Base-by-base conservation (phyloP, 2,888 invertebrate species). In the Ecdyonurus torrentis region DNA sequence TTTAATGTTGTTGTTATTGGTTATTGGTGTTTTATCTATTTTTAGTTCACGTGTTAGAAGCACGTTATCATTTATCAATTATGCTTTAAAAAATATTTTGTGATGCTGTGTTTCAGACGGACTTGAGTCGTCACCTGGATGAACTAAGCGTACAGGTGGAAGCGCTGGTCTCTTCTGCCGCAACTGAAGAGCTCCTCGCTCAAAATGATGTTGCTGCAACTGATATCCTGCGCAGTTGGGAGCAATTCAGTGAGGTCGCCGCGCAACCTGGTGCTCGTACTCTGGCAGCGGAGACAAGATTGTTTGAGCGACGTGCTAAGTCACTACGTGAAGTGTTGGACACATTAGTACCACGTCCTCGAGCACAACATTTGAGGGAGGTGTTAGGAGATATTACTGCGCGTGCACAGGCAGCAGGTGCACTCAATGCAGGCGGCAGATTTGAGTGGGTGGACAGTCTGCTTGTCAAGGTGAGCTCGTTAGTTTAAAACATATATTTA, bases 361-460 rank as follows among this genome's bases (percentile, higher is more conserved):
- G 2, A 18, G 63, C 59, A 2, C 58, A 37, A 37, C 55, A 55
- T 5, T 15, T 61, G 2, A 23, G 50, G 50, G 61, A 61, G 37
- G 52, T 22, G 52, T 22, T 61, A 18, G 18, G 22, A 20, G 22
- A 50, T 22, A 22, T 50, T 2, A 2, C n/a, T 15, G 23, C 20
- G 2, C 7, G 19, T 2, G 52, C 61, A 15, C 19, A 61, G n/a
- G 52, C n/a, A 7, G 55, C 55, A 25, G 37, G 55, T 5, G 55
- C 55, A 7, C 75, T 89, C 1, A 89, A 86, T 69, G 85, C 85
- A 0, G 90, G 90, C n/a, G 94, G 94, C 2, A 89, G 87, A 74
- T 95, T 94, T 72, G 92, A 93, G 77, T 95, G 93, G 91, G 84
- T 93, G 19, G 91, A 95, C 75, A 92, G 92, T 18, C 76, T 89